Evolutionary conservation across 2,113 vertebrate genomes (phyloP).

Genomic region (Aldabrachelys gigantea): DNA sequence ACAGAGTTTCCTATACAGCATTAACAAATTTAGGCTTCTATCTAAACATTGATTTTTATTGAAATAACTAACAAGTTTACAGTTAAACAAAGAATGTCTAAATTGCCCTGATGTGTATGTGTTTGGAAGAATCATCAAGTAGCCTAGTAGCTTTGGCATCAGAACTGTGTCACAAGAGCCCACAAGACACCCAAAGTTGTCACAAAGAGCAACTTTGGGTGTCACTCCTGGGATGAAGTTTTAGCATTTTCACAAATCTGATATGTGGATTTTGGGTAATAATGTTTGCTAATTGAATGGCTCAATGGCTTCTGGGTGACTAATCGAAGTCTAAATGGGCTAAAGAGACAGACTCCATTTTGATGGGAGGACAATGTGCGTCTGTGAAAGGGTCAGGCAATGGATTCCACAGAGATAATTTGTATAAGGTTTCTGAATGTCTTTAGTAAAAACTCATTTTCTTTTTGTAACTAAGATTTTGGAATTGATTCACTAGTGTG

Average conservation of each 20-base stretch:
- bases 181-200: too few relatives aligned
- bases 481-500: not conserved
- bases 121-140: not conserved
- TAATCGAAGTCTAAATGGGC: not conserved
- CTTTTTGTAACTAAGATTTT: not conserved
- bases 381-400: not conserved
- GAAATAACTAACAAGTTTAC: not conserved
- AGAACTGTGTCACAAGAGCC: not conserved
- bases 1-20: not conserved
- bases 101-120: not conserved
- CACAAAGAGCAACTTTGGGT: not conserved
- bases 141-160: not conserved
- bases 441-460: not conserved
- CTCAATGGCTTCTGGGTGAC: not conserved
- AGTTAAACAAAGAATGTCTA: not conserved
- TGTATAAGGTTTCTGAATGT: not conserved
- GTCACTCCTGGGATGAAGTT: not conserved
- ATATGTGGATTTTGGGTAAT: not conserved
- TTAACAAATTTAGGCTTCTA: not conserved
- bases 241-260: not conserved
- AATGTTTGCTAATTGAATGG: not conserved
- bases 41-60: not conserved
- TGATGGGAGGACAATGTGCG: not conserved
- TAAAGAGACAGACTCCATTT: not conserved
- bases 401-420: not conserved